Conservation (phyloP, 2,888 invertebrate genomes). For the Apotomis betuletana region DNA sequence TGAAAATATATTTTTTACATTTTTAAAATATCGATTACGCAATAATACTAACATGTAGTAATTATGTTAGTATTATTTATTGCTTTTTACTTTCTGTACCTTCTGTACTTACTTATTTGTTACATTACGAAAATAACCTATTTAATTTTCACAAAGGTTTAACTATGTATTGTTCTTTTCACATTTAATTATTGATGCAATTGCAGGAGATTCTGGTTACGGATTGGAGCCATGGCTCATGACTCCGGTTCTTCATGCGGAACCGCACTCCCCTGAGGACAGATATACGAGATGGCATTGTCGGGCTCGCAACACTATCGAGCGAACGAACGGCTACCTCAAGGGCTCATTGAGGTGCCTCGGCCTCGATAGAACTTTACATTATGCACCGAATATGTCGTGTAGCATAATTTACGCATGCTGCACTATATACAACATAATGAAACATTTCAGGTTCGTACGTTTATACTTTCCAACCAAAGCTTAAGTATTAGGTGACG, state of each 20-base stretch:
- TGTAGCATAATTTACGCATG: background rate
- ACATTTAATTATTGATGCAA: background rate
- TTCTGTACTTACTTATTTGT: too few species aligned
- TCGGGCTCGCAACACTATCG: background rate
- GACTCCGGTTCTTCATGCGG: background rate
- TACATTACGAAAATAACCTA: too few species aligned
- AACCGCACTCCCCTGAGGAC: background rate
- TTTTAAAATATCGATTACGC: too few species aligned
- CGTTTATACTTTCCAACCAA: background rate
- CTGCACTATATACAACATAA: background rate
- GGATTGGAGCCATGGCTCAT: constrained; percentile 14
- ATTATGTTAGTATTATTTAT: too few species aligned
- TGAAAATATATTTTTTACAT: too few species aligned
- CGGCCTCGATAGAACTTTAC: background rate
- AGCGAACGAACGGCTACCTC: constrained; percentile 1
- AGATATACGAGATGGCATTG: background rate
- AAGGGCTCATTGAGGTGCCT: background rate
- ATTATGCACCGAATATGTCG: background rate
- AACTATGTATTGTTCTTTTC: too few species aligned
- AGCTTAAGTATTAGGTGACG: background rate
- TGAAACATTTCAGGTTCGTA: background rate
- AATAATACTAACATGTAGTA: too few species aligned
- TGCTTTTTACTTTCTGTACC: too few species aligned
- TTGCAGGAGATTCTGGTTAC: constrained; percentile 14
- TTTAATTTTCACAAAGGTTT: too few species aligned